These are phyloP conservation scores for Leucania comma DNA, from an alignment of 2,888 invertebrate genomes.

Conservation along the genomic window DNA sequence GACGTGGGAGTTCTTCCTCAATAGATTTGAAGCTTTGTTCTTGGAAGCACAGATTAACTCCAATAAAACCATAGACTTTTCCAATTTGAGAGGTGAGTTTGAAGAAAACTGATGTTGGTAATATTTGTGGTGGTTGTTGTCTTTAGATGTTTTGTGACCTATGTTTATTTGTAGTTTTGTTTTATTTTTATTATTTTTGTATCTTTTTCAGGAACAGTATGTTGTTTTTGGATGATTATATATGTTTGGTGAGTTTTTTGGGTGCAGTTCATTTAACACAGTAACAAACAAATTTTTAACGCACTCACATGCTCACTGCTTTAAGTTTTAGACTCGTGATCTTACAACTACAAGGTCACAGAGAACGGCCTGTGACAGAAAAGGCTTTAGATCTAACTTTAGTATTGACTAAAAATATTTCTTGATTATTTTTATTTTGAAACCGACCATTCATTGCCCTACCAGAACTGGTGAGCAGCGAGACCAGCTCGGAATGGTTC, in stretches of 20 bases:
- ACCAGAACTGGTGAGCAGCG: constrained; percentile 96
- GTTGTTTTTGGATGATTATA: constrained; percentile 26
- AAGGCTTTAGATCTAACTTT: no score
- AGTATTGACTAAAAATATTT: no score
- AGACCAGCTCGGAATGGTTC: constrained; percentile 96
- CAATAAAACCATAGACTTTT: constrained; percentile 96
- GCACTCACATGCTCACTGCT: background rate
- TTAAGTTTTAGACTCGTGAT: background rate
- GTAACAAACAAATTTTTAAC: background rate
- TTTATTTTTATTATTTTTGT: constrained; percentile 20
- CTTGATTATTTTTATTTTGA: no score
- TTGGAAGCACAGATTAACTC: constrained; percentile 98
- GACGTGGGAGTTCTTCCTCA: constrained; percentile 99
- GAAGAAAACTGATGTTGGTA: background rate
- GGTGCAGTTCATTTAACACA: background rate
- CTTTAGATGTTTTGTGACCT: background rate
- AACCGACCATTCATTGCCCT: background rate
- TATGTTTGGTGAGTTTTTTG: constrained; percentile 85
- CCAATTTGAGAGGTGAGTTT: constrained; percentile 94
- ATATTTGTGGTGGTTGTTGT: background rate
- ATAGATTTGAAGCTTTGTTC: constrained; percentile 97
- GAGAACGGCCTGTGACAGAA: no score
- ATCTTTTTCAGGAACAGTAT: constrained; percentile 34
- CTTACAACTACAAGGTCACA: background rate
- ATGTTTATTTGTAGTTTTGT: constrained; percentile 7